Conservation (phyloP, 2,113 vertebrate species). For the Eulemur rufifrons region DNA sequence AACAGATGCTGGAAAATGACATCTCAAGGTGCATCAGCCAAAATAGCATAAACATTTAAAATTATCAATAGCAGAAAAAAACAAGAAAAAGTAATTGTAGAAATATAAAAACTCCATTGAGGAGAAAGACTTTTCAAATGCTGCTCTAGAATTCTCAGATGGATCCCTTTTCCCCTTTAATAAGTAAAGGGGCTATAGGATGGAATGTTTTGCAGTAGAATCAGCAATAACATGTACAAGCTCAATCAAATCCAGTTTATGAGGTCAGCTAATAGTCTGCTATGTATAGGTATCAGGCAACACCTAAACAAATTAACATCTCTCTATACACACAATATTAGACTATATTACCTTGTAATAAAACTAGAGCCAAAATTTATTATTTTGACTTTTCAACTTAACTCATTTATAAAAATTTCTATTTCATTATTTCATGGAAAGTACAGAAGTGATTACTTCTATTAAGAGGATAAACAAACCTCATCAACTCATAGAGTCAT, state of each 20-base stretch:
- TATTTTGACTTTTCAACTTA: not conserved
- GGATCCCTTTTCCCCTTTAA: not conserved
- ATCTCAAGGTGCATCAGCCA: not conserved
- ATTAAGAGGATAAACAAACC: not conserved
- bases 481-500: not conserved
- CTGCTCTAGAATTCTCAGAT: not conserved
- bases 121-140: not conserved
- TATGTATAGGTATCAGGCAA: not conserved
- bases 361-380: not conserved
- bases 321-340: not conserved
- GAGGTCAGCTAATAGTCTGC: not conserved
- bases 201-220: not conserved
- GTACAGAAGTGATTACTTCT: not conserved
- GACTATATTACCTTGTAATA: not conserved
- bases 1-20: not conserved
- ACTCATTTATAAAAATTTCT: not conserved
- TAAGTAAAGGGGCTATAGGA: not conserved
- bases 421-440: not conserved
- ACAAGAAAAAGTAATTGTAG: not conserved
- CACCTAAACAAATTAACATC: not conserved
- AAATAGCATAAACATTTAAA: conserved; percentile 30
- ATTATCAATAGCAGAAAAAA: conserved; percentile 7
- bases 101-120: not conserved
- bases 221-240: not conserved
- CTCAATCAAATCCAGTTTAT: not conserved